A percentile compares a stretch with the other conserved stretches of the same genome.
Evolutionary conservation across 2,888 invertebrate species (phyloP).

Genomic region (Latheticus oryzae): DNA sequence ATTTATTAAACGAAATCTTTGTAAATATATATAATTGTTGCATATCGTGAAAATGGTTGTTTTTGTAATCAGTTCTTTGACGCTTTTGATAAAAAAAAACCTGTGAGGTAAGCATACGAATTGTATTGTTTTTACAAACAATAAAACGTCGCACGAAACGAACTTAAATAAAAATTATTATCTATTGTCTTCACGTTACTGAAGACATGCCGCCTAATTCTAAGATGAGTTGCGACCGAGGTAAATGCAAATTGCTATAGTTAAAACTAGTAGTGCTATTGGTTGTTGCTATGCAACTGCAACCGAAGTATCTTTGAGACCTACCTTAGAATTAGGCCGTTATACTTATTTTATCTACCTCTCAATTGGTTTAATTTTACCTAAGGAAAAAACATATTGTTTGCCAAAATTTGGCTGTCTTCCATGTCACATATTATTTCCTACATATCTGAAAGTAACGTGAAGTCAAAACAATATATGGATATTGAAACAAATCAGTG

Average conservation of each 20-base stretch:
- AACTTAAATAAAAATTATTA: constrained; percentile 15
- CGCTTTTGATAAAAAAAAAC: constrained; percentile 40
- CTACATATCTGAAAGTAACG: no score
- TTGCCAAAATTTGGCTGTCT: constrained; percentile 20
- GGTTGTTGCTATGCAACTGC: constrained; percentile 1
- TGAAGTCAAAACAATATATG: no score
- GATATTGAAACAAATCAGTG: no score
- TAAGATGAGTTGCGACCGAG: no score
- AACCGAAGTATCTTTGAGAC: neutral
- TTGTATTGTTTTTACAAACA: constrained; percentile 20
- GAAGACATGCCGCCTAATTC: no score
- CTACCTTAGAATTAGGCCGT: neutral
- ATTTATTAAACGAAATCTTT: no score
- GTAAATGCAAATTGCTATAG: no score
- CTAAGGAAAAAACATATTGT: no score
- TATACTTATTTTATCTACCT: no score
- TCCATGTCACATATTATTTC: no score
- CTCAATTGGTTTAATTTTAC: no score
- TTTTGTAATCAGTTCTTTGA: constrained; percentile 34
- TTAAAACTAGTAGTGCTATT: neutral
- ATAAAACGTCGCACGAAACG: constrained; percentile 31
- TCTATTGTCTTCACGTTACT: constrained; percentile 18
- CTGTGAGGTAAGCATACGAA: constrained; percentile 20
- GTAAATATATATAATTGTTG: constrained; percentile 46
- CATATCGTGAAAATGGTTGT: constrained; percentile 42